Evolutionary conservation across 2,797 vertebrate genomes (phyloP).

Genomic region (Anas acuta): DNA sequence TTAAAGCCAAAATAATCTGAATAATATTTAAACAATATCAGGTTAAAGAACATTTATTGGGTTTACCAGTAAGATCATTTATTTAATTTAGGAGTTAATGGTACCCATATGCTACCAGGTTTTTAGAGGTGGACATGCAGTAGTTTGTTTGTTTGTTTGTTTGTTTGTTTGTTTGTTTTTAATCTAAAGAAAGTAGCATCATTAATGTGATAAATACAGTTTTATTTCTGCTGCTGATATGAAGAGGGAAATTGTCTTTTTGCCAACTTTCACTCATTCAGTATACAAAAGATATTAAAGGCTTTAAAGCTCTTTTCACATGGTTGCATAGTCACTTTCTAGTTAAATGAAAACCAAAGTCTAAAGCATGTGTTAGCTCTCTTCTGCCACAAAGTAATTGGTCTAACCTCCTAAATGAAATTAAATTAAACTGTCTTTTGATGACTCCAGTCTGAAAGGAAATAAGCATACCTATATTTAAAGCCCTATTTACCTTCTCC

Average conservation of each 20-base stretch:
- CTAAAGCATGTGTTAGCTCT: not conserved
- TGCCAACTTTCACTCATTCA: not conserved
- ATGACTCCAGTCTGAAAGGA: constrained; percentile 30
- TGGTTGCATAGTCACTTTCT: not conserved
- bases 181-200: not conserved
- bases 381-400: constrained; percentile 21
- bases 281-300: constrained; percentile 13
- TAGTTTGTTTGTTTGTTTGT: not conserved
- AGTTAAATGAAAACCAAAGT: not conserved
- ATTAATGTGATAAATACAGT: not conserved
- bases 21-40: not conserved
- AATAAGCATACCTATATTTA: constrained; percentile 22
- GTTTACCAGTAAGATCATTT: not conserved
- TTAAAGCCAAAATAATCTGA: not conserved
- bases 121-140: not conserved
- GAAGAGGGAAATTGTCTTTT: not conserved
- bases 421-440: constrained; percentile 54
- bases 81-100: not conserved
- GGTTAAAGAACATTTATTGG: not conserved
- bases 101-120: not conserved
- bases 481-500: constrained; percentile 1
- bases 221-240: constrained; percentile 18
- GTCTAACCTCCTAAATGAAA: constrained; percentile 19
- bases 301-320: not conserved
- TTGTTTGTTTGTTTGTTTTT: not conserved